These are phyloP conservation scores for Myotis lucifugus DNA, from an alignment of 2,113 vertebrate species.

Conservation along the genomic window DNA sequence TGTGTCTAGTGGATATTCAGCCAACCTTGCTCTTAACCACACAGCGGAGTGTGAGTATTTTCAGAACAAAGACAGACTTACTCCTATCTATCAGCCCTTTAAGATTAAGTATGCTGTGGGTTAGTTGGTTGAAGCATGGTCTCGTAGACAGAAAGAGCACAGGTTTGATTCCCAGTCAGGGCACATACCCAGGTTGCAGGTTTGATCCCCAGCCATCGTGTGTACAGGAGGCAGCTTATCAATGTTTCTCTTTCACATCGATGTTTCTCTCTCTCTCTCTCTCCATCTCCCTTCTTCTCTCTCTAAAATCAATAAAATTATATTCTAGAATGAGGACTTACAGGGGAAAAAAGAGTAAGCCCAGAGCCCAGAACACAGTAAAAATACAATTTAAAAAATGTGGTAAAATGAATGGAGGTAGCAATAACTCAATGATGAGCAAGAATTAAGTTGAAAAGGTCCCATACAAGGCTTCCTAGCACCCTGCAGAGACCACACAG, in stretches of 20 bases:
- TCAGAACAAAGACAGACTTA: not conserved
- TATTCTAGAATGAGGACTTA: not conserved
- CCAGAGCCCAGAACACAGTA: not conserved
- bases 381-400: not conserved
- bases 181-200: not conserved
- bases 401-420: not conserved
- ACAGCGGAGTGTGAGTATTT: not conserved
- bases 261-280: not conserved
- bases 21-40: not conserved
- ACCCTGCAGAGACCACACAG: not conserved
- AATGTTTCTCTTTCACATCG: not conserved
- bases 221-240: not conserved
- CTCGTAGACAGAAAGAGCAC: not conserved
- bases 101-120: not conserved
- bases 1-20: not conserved
- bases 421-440: not conserved
- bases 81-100: not conserved
- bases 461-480: not conserved
- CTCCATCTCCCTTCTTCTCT: not conserved
- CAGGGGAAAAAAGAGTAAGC: not conserved
- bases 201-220: not conserved
- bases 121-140: not conserved
- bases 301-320: not conserved
- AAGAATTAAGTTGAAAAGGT: not conserved
- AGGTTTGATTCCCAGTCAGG: not conserved